These are phyloP conservation scores for Cosmorhoe ocellata DNA, from an alignment of 2,888 invertebrate species.

Conservation along the genomic window DNA sequence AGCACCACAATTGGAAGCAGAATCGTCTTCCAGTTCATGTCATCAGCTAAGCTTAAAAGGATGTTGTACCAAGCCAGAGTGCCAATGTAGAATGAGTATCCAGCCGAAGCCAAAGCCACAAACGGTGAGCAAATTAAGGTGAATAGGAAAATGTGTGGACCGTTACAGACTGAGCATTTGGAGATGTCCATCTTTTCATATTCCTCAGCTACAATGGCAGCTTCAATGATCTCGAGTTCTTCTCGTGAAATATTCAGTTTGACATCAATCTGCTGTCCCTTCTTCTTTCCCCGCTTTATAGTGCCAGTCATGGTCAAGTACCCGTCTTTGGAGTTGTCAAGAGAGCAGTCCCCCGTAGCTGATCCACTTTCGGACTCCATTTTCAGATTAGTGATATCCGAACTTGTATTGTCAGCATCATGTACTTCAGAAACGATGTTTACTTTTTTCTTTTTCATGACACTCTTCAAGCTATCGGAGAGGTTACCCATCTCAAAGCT, in stretches of 20 bases:
- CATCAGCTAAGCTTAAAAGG: slow-evolving; percentile 86
- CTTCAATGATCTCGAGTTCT: slow-evolving; percentile 86
- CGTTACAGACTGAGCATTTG: slow-evolving; percentile 81
- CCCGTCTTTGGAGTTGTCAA: slow-evolving; percentile 80
- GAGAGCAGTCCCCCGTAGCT: slow-evolving; percentile 79
- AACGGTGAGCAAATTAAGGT: slow-evolving; percentile 86
- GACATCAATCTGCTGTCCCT: slow-evolving; percentile 87
- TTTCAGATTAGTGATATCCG: slow-evolving; percentile 66
- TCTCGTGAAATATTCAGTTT: slow-evolving; percentile 87
- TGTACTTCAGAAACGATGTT: slow-evolving; percentile 82
- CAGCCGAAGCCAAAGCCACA: slow-evolving; percentile 83
- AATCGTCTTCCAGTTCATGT: slow-evolving; percentile 84
- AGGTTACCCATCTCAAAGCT: slow-evolving; percentile 75
- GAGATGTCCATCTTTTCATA: slow-evolving; percentile 81
- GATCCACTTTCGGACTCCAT: slow-evolving; percentile 73
- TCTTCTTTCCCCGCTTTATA: slow-evolving; percentile 87
- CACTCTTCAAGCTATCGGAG: slow-evolving; percentile 72
- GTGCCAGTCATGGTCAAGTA: slow-evolving; percentile 88
- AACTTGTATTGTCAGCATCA: slow-evolving; percentile 66
- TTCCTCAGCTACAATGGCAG: slow-evolving; percentile 82
- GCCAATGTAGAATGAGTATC: slow-evolving; percentile 88
- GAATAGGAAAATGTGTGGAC: slow-evolving; percentile 85
- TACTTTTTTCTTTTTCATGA: slow-evolving; percentile 83
- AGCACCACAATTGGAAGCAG: slow-evolving; percentile 86
- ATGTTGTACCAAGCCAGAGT: slow-evolving; percentile 90